Conservation (phyloP, 2,888 invertebrate species). For the Tiliacea citrago region DNA sequence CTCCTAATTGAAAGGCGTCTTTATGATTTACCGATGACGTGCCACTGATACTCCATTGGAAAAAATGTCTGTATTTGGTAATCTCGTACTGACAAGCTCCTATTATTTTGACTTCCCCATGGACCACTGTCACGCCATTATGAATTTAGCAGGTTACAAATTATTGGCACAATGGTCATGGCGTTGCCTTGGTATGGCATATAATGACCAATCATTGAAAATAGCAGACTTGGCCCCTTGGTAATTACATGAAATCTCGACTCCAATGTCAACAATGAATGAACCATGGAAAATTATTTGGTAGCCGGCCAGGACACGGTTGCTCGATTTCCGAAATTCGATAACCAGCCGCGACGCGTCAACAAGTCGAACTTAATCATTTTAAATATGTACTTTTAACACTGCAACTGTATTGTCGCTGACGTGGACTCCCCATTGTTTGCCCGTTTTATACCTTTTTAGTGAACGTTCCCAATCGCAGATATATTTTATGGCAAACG, state of each 20-base stretch:
- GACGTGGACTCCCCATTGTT: slow-evolving; percentile 84
- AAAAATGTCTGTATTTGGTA: no score
- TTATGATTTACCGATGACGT: no score
- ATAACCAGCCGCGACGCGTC: slow-evolving; percentile 87
- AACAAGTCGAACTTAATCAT: slow-evolving; percentile 89
- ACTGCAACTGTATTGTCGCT: slow-evolving; percentile 76
- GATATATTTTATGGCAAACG: slow-evolving; percentile 53
- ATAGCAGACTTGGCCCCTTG: no score
- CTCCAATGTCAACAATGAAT: slow-evolving; percentile 69
- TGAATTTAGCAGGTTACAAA: no score
- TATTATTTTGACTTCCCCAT: no score
- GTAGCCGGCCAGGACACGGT: slow-evolving; percentile 75
- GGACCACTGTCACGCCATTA: no score
- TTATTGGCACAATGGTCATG: no score
- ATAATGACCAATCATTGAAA: no score
- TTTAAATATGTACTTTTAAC: slow-evolving; percentile 86
- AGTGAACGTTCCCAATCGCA: slow-evolving; percentile 62
- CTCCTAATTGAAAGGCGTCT: no score
- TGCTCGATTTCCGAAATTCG: slow-evolving; percentile 81
- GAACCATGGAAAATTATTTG: slow-evolving; percentile 81
- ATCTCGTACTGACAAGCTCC: no score
- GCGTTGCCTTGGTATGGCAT: no score
- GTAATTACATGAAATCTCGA: slow-evolving; percentile 63
- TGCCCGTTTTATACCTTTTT: slow-evolving; percentile 78
- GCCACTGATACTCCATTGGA: no score